These are phyloP conservation scores for Lagopus leucura DNA, from an alignment of 2,113 vertebrate species.

Conservation along the genomic window DNA sequence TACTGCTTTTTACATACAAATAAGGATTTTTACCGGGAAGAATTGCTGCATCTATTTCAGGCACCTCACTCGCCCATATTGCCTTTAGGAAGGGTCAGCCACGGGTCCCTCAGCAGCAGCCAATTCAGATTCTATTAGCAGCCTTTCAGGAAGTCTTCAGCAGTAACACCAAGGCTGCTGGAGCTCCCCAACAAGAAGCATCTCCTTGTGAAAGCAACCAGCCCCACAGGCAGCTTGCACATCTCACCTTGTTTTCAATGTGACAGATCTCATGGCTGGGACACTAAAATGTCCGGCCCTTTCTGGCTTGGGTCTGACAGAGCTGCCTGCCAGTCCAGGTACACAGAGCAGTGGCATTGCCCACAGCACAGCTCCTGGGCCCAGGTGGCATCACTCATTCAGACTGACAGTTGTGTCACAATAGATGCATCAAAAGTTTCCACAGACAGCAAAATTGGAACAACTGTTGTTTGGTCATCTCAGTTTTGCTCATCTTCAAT, in stretches of 20 bases:
- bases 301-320: background rate
- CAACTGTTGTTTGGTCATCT: background rate
- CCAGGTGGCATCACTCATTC: fast-evolving
- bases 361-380: background rate
- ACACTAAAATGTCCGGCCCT: background rate
- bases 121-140: background rate
- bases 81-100: background rate
- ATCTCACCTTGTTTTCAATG: background rate
- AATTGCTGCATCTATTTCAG: background rate
- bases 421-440: background rate
- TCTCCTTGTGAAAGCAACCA: background rate
- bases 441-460: background rate
- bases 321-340: background rate
- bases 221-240: background rate
- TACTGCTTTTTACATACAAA: background rate
- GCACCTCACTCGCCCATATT: background rate
- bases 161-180: background rate
- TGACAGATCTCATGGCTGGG: background rate
- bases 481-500: background rate
- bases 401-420: background rate
- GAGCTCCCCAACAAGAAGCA: background rate
- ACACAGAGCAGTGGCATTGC: background rate
- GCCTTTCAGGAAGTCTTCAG: background rate
- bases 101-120: background rate
- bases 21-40: background rate